Evolutionary conservation across 2,797 vertebrate species (phyloP), one percentile per base, ranked within the genome.

Genomic region (Meriones psammophilus): DNA sequence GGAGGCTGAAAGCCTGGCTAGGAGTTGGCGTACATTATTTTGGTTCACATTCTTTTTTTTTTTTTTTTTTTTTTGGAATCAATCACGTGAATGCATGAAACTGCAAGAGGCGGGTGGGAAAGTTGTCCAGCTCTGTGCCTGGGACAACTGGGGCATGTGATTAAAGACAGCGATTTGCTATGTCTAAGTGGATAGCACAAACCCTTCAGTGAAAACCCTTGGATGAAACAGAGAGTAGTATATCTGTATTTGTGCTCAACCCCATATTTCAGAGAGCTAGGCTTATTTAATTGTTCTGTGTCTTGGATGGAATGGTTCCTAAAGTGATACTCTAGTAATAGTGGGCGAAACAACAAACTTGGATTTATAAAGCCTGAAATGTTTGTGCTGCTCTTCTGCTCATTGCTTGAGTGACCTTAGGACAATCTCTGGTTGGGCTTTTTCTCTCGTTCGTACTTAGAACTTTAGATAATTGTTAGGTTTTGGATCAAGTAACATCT

Each of bases 241-340:
- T 79, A 84, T 15, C 33, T 97, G 88, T 94, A 17, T 96, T 88
- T 94, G n/a, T 81, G 36, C 77, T 54, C 86, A 96, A 88, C 93
- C 54, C 17, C 60, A 62, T 77, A 62, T 91, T 93, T 74, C n/a
- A 93, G 79, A 93, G 79, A 93, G 12, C 12, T 64, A 79, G 78
- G 85, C 91, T 84, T 74, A 88, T 79, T 69, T 42, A 89, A 46
- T 60, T 96, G 0, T 36, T 97, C 93, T 96, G 17, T 88, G 24
- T 42, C 50, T 94, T 77, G 92, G 50, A 91, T 86, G 81, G 6
- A 83, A 85, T 46, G 1, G 1, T 77, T 18, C 36, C 94, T 84
- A 73, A 91, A 68, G 66, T 8, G 22, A 13, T 76, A 8, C 0
- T 15, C 1, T 58, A 54, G 36, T 42, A 12, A n/a, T 83, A 22